These are phyloP conservation scores for Acrocephalus arundinaceus DNA, from an alignment of 2,113 vertebrate species.

Conservation along the genomic window DNA sequence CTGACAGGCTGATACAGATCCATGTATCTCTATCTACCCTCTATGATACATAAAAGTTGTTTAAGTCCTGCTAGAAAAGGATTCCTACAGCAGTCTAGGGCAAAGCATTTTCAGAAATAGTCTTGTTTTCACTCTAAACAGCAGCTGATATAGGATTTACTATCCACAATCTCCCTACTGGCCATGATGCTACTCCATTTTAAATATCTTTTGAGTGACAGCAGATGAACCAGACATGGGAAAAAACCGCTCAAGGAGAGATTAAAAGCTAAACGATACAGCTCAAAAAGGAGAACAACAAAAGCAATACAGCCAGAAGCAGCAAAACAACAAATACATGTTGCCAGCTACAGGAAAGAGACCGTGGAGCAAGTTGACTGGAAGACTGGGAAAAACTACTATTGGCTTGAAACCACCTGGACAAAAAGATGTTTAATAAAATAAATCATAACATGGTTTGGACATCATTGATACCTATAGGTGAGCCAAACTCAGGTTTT, in stretches of 20 bases:
- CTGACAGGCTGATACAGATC: neutral
- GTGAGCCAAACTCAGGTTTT: neutral
- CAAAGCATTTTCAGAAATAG: neutral
- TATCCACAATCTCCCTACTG: neutral
- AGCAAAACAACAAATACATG: neutral
- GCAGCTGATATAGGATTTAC: neutral
- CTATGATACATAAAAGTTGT: rapidly evolving
- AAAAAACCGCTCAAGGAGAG: neutral
- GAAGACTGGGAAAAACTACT: neutral
- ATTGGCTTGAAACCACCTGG: neutral
- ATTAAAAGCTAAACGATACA: neutral
- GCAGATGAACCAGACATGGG: neutral
- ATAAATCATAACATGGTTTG: neutral
- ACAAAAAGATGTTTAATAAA: neutral
- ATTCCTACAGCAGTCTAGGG: neutral
- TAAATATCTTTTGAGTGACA: neutral
- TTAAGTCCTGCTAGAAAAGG: neutral
- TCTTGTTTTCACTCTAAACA: neutral
- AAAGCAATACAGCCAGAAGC: neutral
- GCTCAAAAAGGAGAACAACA: neutral
- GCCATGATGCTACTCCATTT: neutral
- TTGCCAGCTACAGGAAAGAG: neutral
- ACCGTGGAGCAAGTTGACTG: neutral
- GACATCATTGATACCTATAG: neutral
- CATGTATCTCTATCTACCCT: neutral